Conservation (phyloP, 2,113 vertebrate genomes). For the Psettodes erumei region DNA sequence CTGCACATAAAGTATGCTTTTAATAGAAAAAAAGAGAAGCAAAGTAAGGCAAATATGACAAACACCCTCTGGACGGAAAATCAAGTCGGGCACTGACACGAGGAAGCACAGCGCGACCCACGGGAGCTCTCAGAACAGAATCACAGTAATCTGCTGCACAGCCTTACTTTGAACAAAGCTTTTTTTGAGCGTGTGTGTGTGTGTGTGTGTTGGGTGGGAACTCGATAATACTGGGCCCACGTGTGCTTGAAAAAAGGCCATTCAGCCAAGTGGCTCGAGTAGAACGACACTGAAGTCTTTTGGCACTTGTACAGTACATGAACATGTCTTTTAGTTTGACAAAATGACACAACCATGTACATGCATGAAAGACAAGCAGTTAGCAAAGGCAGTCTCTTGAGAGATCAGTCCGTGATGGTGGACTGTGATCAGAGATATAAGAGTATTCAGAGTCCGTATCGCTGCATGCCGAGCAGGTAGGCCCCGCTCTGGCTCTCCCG, state of each 20-base stretch:
- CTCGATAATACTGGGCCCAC: conserved; percentile 67
- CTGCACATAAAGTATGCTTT: conserved; percentile 64
- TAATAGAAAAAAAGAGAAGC: conserved; percentile 50
- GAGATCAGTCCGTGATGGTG: conserved; percentile 75
- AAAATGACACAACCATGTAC: conserved; percentile 84
- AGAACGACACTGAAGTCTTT: conserved; percentile 77
- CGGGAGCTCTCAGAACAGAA: conserved; percentile 69
- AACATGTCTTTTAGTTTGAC: conserved; percentile 81
- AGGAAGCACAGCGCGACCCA: conserved; percentile 74
- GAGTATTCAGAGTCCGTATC: conserved; percentile 82
- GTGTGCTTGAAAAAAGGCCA: conserved; percentile 77
- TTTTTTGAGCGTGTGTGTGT: conserved; percentile 48
- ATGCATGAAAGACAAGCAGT: conserved; percentile 85
- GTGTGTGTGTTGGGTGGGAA: conserved; percentile 44
- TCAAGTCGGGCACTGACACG: conserved; percentile 74
- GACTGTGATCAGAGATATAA: conserved; percentile 71
- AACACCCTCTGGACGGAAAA: conserved; percentile 71
- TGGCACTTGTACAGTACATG: conserved; percentile 85
- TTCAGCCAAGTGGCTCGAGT: conserved; percentile 74
- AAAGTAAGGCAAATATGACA: conserved; percentile 80
- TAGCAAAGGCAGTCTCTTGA: conserved; percentile 82
- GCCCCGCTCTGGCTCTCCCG: conserved; percentile 77
- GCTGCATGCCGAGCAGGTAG: conserved; percentile 82
- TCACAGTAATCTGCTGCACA: conserved; percentile 74
- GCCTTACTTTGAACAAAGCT: conserved; percentile 72